These are phyloP conservation scores for Ophiothrix spiculata DNA, from an alignment of 35 echinoderm and acorn worm genomes.

Conservation along the genomic window DNA sequence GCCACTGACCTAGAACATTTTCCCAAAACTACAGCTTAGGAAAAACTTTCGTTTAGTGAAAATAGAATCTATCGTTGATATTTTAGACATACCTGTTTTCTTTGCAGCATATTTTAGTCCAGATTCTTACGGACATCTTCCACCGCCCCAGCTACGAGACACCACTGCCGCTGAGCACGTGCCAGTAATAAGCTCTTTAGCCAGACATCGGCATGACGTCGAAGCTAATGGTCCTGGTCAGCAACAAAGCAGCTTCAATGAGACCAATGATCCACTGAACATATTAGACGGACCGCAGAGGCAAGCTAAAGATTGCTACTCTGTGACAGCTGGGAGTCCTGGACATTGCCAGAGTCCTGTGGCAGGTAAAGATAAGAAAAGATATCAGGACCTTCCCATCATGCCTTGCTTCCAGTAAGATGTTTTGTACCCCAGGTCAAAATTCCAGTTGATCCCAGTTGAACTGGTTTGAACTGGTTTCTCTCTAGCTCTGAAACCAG, in stretches of 20 bases:
- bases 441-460: no score
- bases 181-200: slow-evolving; percentile 69
- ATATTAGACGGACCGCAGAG: slow-evolving; percentile 30
- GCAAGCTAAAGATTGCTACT: not conserved
- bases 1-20: no score
- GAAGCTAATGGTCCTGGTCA: not conserved
- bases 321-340: not conserved
- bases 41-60: no score
- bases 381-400: no score
- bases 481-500: no score
- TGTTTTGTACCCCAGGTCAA: no score
- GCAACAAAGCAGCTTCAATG: slow-evolving; percentile 25
- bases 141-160: slow-evolving; percentile 17
- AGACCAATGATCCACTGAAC: slow-evolving; percentile 50
- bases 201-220: slow-evolving; percentile 12
- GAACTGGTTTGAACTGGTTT: no score
- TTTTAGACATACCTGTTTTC: no score
- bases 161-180: slow-evolving; percentile 47
- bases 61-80: no score
- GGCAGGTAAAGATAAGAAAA: no score
- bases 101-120: slow-evolving; percentile 11
- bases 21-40: no score
- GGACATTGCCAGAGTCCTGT: slow-evolving; percentile 12
- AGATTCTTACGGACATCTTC: slow-evolving; percentile 12
- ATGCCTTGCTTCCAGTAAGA: no score